Base-by-base conservation (phyloP, 37 sponge, comb jelly and placozoan species). In the Ephydatia muelleri region DNA sequence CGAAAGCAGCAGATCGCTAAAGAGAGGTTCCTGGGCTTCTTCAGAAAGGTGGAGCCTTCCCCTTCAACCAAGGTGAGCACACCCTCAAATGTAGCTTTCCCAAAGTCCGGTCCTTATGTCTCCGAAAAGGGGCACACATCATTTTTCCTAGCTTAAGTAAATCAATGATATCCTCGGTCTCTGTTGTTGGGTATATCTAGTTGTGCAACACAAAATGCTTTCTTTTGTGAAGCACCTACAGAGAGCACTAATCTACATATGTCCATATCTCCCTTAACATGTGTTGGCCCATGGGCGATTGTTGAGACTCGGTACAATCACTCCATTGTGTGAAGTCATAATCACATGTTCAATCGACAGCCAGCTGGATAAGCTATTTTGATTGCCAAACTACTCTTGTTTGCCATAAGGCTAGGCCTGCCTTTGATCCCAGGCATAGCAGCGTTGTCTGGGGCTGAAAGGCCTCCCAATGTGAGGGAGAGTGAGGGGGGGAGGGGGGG, bases 11-110 rank as follows among this genome's bases (percentile, higher is more conserved):
- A 84, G 64, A 73, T 82, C 38, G 74, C 34, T 25, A 75, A 82
- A 38, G 78, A 80, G 70, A 49, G 35, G 34, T 86, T 90, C 43
- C 36, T 36, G 28, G 39, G 73, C 11, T 90, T 80, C 79, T 90
- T 90, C 67, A 39, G 35, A 47, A 85, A 76, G 43, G 37, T 70
- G 21, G 82, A 80, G 34, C 28, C 25, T 67, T n/a, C 28, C 0
- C 36, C 76, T 49, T 31, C 28, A 28, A 78, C 43, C 8, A 80
- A 80, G 79, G 89, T 88, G 26, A 28, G 49, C 1, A 33, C 36
- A 32, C 77, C 47, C 8, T 8, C 1, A 57, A 16, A 57, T 1
- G 12, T 57, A 1, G 57, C 57, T 57, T 21, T 11, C 57, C 16
- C 57, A 1, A 57, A 57, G 16, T 14, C 16, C 9, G 16, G 16